These are phyloP conservation scores for Brachionus calyciflorus DNA, from an alignment of 1,140 invertebrate species.

Conservation along the genomic window DNA sequence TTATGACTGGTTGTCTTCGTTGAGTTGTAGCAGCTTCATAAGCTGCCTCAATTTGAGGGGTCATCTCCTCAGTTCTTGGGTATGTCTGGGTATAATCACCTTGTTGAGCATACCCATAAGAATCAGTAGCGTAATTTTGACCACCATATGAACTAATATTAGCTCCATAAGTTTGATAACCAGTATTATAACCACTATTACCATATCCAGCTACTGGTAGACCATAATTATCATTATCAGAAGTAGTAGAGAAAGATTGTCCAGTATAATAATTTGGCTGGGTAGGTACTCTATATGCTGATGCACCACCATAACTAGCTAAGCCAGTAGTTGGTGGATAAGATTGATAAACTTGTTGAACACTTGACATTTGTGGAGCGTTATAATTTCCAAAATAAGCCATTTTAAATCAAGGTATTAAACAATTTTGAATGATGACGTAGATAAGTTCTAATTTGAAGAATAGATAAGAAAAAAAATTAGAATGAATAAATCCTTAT, in stretches of 20 bases:
- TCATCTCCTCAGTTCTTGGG: neutral
- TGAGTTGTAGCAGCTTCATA: conserved; percentile 33
- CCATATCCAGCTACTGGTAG: conserved; percentile 32
- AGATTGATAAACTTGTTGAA: neutral
- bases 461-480: no score
- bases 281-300: neutral
- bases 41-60: conserved; percentile 34
- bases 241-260: conserved; percentile 34
- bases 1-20: conserved; percentile 29
- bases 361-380: conserved; percentile 2
- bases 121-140: neutral
- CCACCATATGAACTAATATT: conserved; percentile 17
- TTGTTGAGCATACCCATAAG: conserved; percentile 7
- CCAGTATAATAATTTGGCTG: conserved; percentile 25
- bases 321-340: conserved; percentile 13
- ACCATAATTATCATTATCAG: conserved; percentile 30
- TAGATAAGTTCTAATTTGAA: neutral
- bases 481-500: no score
- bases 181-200: conserved; percentile 11
- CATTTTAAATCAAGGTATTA: conserved; percentile 8
- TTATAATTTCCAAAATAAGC: conserved; percentile 9
- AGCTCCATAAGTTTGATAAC: neutral
- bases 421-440: neutral
- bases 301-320: conserved; percentile 35
- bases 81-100: neutral